phyloP scores from a whole-genome alignment of 2,888 invertebrate species.

The Trisateles emortualis region DNA sequence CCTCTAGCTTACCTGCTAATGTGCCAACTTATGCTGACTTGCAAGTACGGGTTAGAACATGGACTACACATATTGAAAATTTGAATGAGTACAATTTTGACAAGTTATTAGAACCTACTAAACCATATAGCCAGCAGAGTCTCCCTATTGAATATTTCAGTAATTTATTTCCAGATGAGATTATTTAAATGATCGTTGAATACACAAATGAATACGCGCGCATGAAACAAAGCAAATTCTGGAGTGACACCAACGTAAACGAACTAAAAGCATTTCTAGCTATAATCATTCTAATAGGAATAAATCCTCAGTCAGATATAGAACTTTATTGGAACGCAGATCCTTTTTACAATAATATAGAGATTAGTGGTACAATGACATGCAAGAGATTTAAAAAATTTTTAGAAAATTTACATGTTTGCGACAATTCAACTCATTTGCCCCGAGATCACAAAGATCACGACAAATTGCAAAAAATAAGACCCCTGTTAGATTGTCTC shows the following conservation, averaged over 20 bases:
- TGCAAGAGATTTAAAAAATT: constrained; percentile 22
- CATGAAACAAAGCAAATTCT: constrained; percentile 23
- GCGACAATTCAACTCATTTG: constrained; percentile 24
- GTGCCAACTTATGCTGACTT: constrained; percentile 21
- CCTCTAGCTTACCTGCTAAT: constrained; percentile 3
- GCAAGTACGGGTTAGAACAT: constrained; percentile 18
- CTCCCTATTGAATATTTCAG: constrained; percentile 25
- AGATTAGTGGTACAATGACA: constrained; percentile 22
- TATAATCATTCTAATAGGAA: constrained; percentile 20
- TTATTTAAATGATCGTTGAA: constrained; percentile 19
- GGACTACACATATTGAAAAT: constrained; percentile 19
- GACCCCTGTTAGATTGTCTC: constrained; percentile 17
- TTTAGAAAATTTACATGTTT: constrained; percentile 20
- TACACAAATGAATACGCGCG: constrained; percentile 21
- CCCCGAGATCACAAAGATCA: too few species aligned
- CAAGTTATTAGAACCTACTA: constrained; percentile 20
- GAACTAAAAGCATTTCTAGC: constrained; percentile 24
- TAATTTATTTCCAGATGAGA: constrained; percentile 26
- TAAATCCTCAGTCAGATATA: constrained; percentile 17
- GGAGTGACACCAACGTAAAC: constrained; percentile 15
- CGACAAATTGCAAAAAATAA: constrained; percentile 30
- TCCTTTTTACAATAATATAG: constrained; percentile 22
- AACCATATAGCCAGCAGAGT: constrained; percentile 17
- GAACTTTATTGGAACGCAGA: constrained; percentile 23
- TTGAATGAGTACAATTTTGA: constrained; percentile 15